phyloP scores from a whole-genome alignment of 2,888 invertebrate genomes.

The Patella ulyssiponensis region DNA sequence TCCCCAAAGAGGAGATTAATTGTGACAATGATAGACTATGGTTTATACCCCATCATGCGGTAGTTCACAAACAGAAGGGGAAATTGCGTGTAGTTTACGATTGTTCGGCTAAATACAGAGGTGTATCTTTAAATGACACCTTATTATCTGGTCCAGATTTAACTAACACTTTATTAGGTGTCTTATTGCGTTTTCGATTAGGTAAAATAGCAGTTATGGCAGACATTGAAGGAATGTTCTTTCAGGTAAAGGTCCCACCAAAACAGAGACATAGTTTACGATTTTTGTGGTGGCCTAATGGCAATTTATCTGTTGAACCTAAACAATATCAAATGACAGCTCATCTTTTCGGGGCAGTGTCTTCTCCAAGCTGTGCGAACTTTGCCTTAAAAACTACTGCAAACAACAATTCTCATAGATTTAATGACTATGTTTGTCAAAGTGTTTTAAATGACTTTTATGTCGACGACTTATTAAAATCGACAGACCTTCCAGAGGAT shows the following conservation, averaged over 20 bases:
- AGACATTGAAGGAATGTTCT: conserved; percentile 38
- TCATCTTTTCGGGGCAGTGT: conserved; percentile 20
- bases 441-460: conserved; percentile 28
- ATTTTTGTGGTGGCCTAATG: conserved; percentile 28
- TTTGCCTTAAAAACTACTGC: conserved; percentile 18
- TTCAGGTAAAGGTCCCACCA: conserved; percentile 28
- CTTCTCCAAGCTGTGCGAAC: conserved; percentile 22
- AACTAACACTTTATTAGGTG: conserved; percentile 30
- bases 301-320: background rate
- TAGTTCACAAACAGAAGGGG: conserved; percentile 16
- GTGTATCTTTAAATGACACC: conserved; percentile 32
- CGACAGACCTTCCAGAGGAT: background rate
- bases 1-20: conserved; percentile 6
- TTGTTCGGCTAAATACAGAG: conserved; percentile 32
- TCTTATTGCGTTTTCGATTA: conserved; percentile 34
- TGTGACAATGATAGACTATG: background rate
- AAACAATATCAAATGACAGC: conserved; percentile 25
- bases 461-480: conserved; percentile 30
- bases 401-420: background rate
- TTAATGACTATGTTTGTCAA: background rate
- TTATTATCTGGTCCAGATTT: conserved; percentile 34
- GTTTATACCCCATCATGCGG: conserved; percentile 25
- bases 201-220: conserved; percentile 28
- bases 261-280: conserved; percentile 26
- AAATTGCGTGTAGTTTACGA: conserved; percentile 38